These are phyloP conservation scores for Australoheros facetus DNA, from an alignment of 2,797 vertebrate genomes.

Conservation along the genomic window DNA sequence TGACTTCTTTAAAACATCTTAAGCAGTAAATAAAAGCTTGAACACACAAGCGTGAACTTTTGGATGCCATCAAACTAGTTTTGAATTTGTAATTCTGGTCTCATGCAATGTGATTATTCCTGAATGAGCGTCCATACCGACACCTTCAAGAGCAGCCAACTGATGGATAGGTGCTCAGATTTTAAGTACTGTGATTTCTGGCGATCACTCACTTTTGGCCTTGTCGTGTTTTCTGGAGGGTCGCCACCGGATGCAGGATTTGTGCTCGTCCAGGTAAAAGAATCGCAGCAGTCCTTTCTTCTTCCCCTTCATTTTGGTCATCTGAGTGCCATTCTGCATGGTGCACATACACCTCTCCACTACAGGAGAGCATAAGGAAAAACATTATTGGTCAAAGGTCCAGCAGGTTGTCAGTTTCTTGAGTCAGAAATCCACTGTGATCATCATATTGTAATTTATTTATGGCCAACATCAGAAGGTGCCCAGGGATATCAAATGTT, in stretches of 20 bases:
- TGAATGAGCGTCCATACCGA: too few species aligned
- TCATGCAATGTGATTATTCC: too few species aligned
- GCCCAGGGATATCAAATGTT: neutral
- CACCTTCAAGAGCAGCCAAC: neutral
- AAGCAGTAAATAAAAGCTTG: neutral
- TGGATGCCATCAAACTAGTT: too few species aligned
- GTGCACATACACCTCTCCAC: constrained; percentile 95
- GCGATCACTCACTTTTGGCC: constrained; percentile 90
- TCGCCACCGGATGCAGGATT: constrained; percentile 94
- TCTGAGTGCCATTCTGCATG: constrained; percentile 93
- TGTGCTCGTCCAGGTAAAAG: constrained; percentile 94
- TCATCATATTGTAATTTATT: neutral
- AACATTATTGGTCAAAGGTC: neutral
- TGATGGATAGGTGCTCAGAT: neutral
- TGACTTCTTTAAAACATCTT: neutral
- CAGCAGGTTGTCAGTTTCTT: neutral
- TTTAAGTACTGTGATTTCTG: neutral
- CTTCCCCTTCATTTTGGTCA: constrained; percentile 94
- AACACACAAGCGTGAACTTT: neutral
- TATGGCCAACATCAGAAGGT: neutral
- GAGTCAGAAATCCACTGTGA: neutral
- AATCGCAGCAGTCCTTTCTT: constrained; percentile 90
- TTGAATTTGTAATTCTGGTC: too few species aligned
- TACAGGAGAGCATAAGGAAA: constrained; percentile 57
- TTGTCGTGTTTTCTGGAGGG: constrained; percentile 95